phyloP scores from a whole-genome alignment of 2,113 vertebrate species.

The Serinus canaria region DNA sequence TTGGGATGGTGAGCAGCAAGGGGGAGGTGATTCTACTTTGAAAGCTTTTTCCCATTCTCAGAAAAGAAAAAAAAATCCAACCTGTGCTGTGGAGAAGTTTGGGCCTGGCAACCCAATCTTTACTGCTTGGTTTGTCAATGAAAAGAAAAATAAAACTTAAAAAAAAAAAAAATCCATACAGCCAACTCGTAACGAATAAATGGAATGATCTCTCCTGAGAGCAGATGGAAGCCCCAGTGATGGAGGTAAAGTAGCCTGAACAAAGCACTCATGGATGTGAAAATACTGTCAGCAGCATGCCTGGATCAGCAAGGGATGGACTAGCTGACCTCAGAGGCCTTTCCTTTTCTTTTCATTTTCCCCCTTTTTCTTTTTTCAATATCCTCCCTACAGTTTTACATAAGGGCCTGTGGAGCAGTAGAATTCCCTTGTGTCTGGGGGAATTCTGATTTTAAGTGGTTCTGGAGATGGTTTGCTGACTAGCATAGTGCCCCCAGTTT shows the following conservation, averaged over 20 bases:
- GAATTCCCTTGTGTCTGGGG: neutral
- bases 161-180: constrained; percentile 58
- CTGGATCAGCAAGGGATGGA: constrained; percentile 43
- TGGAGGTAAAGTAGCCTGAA: constrained; percentile 39
- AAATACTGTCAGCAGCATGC: neutral
- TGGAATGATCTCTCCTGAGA: constrained; percentile 49
- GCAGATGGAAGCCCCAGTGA: neutral
- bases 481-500: neutral
- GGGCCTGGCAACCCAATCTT: constrained; percentile 18
- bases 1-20: neutral
- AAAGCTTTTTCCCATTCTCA: constrained; percentile 34
- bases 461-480: neutral
- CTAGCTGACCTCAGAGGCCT: constrained; percentile 22
- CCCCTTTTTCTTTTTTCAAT: neutral
- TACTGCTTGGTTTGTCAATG: constrained; percentile 56
- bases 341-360: neutral
- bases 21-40: neutral
- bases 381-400: neutral
- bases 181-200: constrained; percentile 47
- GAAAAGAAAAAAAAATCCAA: neutral
- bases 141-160: constrained; percentile 64
- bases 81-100: neutral
- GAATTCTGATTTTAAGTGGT: neutral
- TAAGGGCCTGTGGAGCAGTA: neutral
- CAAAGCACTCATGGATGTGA: constrained; percentile 42